Base-by-base conservation (phyloP, 1,140 invertebrate species). In the Apis florea region DNA sequence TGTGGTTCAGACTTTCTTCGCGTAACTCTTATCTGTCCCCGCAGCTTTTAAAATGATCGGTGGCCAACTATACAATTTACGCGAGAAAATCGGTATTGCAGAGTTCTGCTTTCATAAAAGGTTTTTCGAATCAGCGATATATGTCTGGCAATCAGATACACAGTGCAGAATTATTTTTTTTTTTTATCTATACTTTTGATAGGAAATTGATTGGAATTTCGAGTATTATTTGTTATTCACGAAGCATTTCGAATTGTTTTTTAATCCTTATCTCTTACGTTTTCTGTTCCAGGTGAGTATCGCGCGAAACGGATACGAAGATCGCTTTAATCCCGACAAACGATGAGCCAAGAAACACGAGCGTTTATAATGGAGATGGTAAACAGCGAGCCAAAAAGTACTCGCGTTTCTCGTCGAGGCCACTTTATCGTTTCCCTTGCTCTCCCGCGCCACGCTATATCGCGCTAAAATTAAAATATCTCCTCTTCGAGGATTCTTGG, bases 221-320 rank as follows among this genome's bases (percentile, higher is more conserved):
- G 31, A 31, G 2, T 5, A 40, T 40, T 40, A 5, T 40, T 40
- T 40, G 31, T 40, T 40, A 40, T 40, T 54, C 17, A 1, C 2
- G 5, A 13, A 47, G 31, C 4, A 40, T 31, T 2, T 54, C 0
- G 54, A 61, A 53, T 19, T 15, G 5, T 61, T 40, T 3, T 9
- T 47, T 61, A n/a, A 73, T 31, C 6, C 53, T 3, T 5, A 0
- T 26, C 6, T 59, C 74, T 31, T 71, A 11, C 75, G 21, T 56
- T 6, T 54, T 69, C 47, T 75, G 78, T 87, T 73, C 0, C 84
- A 87, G 85, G 85, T 87, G 77, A 87, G 85, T 87, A 83, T 59
- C 71, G 58, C 19, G 53, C 51, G 15, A 53, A 17, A n/a, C 13
- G 75, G 24, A 6, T 21, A 21, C 5, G 68, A 21, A 19, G 31